Evolutionary conservation across 2,113 vertebrate genomes (phyloP).

Genomic region (Chascanopsetta lugubris): DNA sequence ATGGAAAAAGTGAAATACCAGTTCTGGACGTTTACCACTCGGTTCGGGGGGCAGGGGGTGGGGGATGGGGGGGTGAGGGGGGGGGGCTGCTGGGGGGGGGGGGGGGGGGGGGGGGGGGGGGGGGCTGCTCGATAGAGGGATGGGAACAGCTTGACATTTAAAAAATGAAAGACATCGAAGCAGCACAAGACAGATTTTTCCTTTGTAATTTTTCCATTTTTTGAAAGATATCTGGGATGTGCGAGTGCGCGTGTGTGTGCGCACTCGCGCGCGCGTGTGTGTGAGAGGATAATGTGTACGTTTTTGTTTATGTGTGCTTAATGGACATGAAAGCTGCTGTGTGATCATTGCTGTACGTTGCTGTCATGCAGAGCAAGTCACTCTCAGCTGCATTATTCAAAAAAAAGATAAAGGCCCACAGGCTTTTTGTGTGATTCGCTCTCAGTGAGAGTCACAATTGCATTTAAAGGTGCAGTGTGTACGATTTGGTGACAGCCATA

Average conservation of each 20-base stretch:
- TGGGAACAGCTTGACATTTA: slow-evolving; percentile 73
- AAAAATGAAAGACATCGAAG: slow-evolving; percentile 57
- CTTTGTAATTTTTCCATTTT: slow-evolving; percentile 16
- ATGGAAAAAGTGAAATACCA: slow-evolving; percentile 67
- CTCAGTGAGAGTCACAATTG: slow-evolving; percentile 44
- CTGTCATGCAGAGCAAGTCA: slow-evolving; percentile 43
- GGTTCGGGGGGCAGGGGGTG: slow-evolving; percentile 16
- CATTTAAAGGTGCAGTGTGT: too few species aligned
- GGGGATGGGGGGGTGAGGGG: neutral
- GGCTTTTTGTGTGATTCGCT: slow-evolving; percentile 28
- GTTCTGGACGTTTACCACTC: slow-evolving; percentile 60
- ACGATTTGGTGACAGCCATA: too few species aligned
- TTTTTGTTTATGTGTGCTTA: slow-evolving; percentile 51
- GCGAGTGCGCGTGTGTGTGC: neutral
- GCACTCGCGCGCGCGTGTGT: neutral
- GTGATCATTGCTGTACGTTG: slow-evolving; percentile 18
- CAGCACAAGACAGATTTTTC: slow-evolving; percentile 35
- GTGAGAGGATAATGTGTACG: slow-evolving; percentile 6
- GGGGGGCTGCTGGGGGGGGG: slow-evolving; percentile 16
- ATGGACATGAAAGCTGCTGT: slow-evolving; percentile 44
- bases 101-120: slow-evolving; percentile 3
- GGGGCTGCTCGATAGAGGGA: slow-evolving; percentile 38
- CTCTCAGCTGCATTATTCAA: slow-evolving; percentile 11
- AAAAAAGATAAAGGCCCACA: slow-evolving; percentile 20
- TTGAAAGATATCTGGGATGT: neutral